Conservation (phyloP, 2,888 invertebrate genomes). For the Cyrtodaria siliqua region DNA sequence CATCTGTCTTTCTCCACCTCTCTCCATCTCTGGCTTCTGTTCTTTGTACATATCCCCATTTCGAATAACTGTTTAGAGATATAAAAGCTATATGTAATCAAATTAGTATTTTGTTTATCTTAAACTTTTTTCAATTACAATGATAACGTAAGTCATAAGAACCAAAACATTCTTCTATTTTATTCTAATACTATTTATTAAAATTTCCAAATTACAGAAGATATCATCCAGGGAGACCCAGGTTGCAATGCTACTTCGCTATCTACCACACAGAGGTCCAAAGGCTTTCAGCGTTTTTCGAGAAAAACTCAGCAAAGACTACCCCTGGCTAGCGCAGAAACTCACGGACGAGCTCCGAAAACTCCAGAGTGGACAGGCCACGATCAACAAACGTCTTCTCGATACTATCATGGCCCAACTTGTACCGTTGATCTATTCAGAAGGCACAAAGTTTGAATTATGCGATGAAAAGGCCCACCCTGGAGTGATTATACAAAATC, state of each 20-base stretch:
- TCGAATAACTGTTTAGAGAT: too few relatives aligned
- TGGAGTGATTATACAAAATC: constrained; percentile 54
- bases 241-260: constrained; percentile 68
- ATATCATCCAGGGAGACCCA: constrained; percentile 67
- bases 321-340: constrained; percentile 74
- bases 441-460: constrained; percentile 18
- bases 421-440: constrained; percentile 45
- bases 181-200: too few relatives aligned
- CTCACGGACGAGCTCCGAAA: constrained; percentile 62
- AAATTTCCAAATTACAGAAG: too few relatives aligned
- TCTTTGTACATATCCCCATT: too few relatives aligned
- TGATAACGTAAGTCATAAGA: too few relatives aligned
- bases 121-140: too few relatives aligned
- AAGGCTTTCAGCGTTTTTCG: constrained; percentile 73
- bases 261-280: constrained; percentile 72
- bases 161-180: too few relatives aligned
- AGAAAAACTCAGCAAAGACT: constrained; percentile 71
- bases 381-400: constrained; percentile 52
- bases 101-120: too few relatives aligned
- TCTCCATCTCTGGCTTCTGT: too few relatives aligned
- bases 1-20: too few relatives aligned
- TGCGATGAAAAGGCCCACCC: constrained; percentile 56
- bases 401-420: constrained; percentile 45
- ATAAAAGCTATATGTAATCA: too few relatives aligned
- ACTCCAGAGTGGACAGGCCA: constrained; percentile 55